Evolutionary conservation across 2,797 vertebrate species (phyloP).

Genomic region (Halcyon leucocephala): DNA sequence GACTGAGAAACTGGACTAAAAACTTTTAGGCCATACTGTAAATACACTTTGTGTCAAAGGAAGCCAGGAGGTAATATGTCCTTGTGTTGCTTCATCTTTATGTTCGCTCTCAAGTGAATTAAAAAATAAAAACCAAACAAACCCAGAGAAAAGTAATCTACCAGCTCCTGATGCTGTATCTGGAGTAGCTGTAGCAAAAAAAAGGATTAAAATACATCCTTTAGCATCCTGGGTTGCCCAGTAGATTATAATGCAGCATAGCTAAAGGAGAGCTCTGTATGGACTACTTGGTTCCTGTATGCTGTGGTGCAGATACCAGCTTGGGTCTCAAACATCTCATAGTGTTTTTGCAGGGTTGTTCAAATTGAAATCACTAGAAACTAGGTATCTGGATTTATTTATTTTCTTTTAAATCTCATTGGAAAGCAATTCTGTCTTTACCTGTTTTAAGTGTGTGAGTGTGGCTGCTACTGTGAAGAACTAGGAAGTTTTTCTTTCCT

Average conservation of each 20-base stretch:
- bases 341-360: neutral
- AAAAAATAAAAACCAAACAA: too few species aligned
- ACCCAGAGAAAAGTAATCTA: neutral
- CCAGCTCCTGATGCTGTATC: neutral
- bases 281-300: rapidly evolving
- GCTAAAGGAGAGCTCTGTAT: rapidly evolving
- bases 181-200: neutral
- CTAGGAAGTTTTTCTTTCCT: neutral
- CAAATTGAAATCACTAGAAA: neutral
- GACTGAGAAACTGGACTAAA: constrained; percentile 72
- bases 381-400: neutral
- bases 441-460: neutral
- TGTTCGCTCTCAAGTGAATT: neutral
- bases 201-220: neutral
- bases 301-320: too few species aligned
- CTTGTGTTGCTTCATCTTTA: neutral
- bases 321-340: rapidly evolving
- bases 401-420: neutral
- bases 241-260: rapidly evolving
- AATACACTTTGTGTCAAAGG: constrained; percentile 68
- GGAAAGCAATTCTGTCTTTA: rapidly evolving
- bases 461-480: neutral
- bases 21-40: constrained; percentile 75
- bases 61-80: constrained; percentile 53
- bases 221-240: neutral